Conservation (phyloP, 2,797 vertebrate species). For the Allobates femoralis region DNA sequence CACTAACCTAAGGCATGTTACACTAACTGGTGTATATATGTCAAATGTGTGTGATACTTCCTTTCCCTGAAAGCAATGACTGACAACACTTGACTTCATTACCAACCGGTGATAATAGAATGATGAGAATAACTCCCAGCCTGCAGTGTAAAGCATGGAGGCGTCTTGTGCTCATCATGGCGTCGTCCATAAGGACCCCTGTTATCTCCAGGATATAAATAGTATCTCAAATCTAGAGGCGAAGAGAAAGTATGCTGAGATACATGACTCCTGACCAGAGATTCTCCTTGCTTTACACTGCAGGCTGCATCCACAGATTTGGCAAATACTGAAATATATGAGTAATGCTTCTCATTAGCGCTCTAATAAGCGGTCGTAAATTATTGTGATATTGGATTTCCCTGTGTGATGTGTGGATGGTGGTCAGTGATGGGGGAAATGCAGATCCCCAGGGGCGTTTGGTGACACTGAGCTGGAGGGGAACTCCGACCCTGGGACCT, state of each 20-base stretch:
- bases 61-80: background rate
- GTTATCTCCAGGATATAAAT: too few relatives aligned
- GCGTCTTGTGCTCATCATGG: background rate
- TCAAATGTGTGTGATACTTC: background rate
- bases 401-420: too few relatives aligned
- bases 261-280: background rate
- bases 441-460: background rate
- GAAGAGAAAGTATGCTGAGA: background rate
- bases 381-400: too few relatives aligned
- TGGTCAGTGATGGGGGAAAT: background rate
- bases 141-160: background rate
- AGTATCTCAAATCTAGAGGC: too few relatives aligned
- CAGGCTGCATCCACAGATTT: too few relatives aligned
- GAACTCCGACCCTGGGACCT: slow-evolving; percentile 25
- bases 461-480: slow-evolving; percentile 21
- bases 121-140: background rate
- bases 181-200: background rate
- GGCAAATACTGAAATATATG: too few relatives aligned
- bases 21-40: too few relatives aligned
- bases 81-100: background rate
- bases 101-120: background rate
- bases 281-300: too few relatives aligned
- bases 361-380: too few relatives aligned
- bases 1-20: too few relatives aligned
- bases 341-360: too few relatives aligned